Base-by-base conservation (phyloP, 2,888 invertebrate genomes). In the Epinotia bilunana region DNA sequence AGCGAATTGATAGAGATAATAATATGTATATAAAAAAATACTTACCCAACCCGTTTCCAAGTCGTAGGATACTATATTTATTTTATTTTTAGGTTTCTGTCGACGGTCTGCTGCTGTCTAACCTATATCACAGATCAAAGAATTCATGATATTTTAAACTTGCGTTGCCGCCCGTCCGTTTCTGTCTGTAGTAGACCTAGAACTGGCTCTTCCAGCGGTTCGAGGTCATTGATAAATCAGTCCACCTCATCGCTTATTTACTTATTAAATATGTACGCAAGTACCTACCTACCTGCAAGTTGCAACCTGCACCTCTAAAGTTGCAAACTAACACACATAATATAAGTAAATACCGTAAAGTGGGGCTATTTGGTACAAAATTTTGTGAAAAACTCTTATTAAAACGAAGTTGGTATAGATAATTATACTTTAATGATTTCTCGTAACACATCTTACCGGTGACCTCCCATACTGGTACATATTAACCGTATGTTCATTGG, bases 1-100 rank as follows among this genome's bases (percentile, higher is more conserved):
- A 63, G 72, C 63, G 46, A 61, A 39, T 20, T 20, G 46, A 13
- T 46, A 12, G 53, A 53, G 5, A 53, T n/a, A n/a, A 53, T n/a
- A n/a, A 53, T 28, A 28, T 28, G 23, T 28, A 28, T 28, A 3
- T 28, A 28, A 28, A 28, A 28, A 33, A 33, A 33, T 33, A 33
- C 33, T 33, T 33, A 33, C 33, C 33, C 33, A 33, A 7, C 33
- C 33, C 33, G 33, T 7, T 49, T 49, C 13, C 13, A 16, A 49
- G 13, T 49, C 49, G 49, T 49, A 16, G 16, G 16, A 49, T 49
- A 16, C 16, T 16, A n/a, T 39, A 39, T 39, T 39, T 1, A 9
- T 9, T 9, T 39, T 0, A 9, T 39, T 39, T 53, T 13, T n/a
- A n/a, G n/a, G 53, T 53, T 1, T 49, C 49, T n/a, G 53, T 7